Conservation (phyloP, 2,888 invertebrate genomes). For the Toxonevra muliebris region DNA sequence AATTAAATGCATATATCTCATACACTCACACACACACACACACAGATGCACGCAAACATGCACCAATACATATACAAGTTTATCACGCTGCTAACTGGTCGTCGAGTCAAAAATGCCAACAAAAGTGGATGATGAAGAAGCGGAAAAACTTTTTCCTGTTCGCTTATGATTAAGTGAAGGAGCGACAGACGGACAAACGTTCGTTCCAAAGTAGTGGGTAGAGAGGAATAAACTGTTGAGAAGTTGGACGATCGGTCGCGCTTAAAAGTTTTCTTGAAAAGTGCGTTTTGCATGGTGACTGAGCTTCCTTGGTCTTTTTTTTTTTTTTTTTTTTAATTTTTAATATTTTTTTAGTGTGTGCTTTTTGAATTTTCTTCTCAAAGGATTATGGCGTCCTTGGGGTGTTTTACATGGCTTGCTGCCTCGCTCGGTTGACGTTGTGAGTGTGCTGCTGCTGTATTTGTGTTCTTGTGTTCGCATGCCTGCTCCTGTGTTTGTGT, state of each 20-base stretch:
- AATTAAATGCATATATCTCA: conserved; percentile 25
- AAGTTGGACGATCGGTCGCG: background rate
- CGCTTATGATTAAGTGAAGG: conserved; percentile 11
- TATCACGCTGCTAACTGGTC: background rate
- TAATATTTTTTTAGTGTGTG: background rate
- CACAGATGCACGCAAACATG: too few relatives aligned
- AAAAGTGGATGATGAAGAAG: conserved; percentile 12
- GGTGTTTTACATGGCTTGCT: conserved; percentile 19
- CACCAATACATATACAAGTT: background rate
- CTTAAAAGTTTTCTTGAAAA: background rate
- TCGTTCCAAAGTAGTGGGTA: background rate
- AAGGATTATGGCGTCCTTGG: conserved; percentile 22
- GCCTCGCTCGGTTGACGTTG: conserved; percentile 11
- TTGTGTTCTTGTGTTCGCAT: conserved; percentile 3
- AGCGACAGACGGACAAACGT: background rate
- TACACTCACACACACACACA: background rate
- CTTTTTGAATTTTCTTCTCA: background rate
- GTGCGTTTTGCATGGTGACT: background rate
- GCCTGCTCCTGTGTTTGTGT: conserved; percentile 2
- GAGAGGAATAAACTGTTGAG: background rate
- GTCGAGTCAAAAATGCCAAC: background rate
- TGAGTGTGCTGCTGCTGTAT: conserved; percentile 16
- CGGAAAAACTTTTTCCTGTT: conserved; percentile 25
- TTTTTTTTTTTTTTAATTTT: background rate
- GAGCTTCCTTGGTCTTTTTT: background rate